Evolutionary conservation across 2,888 invertebrate species (phyloP).

Genomic region (Polyommatus iphigenia): DNA sequence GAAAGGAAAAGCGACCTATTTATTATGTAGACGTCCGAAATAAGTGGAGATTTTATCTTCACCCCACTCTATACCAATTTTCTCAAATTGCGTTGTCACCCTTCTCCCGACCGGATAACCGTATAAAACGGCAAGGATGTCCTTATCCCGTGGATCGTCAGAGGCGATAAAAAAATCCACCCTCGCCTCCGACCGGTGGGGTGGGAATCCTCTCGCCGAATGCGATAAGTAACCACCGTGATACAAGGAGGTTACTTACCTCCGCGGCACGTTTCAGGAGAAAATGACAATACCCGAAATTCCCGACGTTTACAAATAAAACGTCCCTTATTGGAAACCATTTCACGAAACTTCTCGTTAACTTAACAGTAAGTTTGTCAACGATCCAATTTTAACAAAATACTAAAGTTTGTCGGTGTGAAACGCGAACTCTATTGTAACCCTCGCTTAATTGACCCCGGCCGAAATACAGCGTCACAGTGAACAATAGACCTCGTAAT

Average conservation of each 20-base stretch:
- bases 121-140: slow-evolving; percentile 66
- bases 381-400: not conserved
- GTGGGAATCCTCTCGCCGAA: slow-evolving; percentile 27
- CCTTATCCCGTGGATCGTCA: slow-evolving; percentile 63
- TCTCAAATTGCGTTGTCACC: slow-evolving; percentile 38
- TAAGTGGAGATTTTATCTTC: slow-evolving; percentile 29
- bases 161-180: slow-evolving; percentile 53
- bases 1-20: slow-evolving; percentile 23
- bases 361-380: not conserved
- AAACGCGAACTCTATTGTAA: slow-evolving; percentile 36
- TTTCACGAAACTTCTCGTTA: not conserved
- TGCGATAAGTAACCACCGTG: slow-evolving; percentile 39
- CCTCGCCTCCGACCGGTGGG: slow-evolving; percentile 36
- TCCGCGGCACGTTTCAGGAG: not conserved
- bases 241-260: slow-evolving; percentile 31
- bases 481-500: slow-evolving; percentile 41
- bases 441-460: slow-evolving; percentile 26
- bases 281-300: not conserved
- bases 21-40: slow-evolving; percentile 30
- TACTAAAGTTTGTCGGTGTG: slow-evolving; percentile 32
- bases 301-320: not conserved
- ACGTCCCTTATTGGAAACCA: not conserved
- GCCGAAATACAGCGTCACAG: slow-evolving; percentile 35
- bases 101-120: slow-evolving; percentile 54
- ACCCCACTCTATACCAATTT: slow-evolving; percentile 31